phyloP scores from a whole-genome alignment of 1,140 invertebrate genomes.

The Archegozetes longisetosus region DNA sequence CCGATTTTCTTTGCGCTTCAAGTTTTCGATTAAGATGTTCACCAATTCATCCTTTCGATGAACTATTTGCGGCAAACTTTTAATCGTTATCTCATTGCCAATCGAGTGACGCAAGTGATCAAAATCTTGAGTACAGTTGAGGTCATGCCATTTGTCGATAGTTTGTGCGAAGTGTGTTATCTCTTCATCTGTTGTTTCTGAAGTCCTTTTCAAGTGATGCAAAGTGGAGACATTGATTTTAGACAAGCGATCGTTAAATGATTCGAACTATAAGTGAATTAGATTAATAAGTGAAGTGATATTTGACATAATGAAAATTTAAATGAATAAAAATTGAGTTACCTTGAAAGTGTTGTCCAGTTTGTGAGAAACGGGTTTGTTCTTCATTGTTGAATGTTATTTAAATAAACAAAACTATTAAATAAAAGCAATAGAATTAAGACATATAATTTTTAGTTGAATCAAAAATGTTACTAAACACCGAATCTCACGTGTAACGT shows the following conservation, averaged over 20 bases:
- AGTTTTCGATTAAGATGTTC: slow-evolving; percentile 47
- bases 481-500: no score
- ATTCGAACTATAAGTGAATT: slow-evolving; percentile 48
- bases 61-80: slow-evolving; percentile 60
- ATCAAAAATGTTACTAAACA: no score
- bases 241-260: slow-evolving; percentile 63
- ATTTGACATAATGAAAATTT: slow-evolving; percentile 18
- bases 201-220: slow-evolving; percentile 44
- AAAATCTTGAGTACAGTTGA: slow-evolving; percentile 69
- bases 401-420: no score
- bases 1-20: slow-evolving; percentile 47
- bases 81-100: slow-evolving; percentile 35
- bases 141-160: slow-evolving; percentile 65
- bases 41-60: slow-evolving; percentile 54
- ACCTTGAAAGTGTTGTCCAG: slow-evolving; percentile 62
- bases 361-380: slow-evolving; percentile 57
- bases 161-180: slow-evolving; percentile 55
- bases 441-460: no score
- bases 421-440: no score
- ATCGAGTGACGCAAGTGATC: slow-evolving; percentile 47
- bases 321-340: slow-evolving; percentile 23
- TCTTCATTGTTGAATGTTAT: slow-evolving; percentile 40
- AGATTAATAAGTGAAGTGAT: slow-evolving; percentile 14
- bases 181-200: slow-evolving; percentile 45
- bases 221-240: slow-evolving; percentile 58